Base-by-base conservation (phyloP, 64 coral and sea anemone species). In the Acropora yongei region DNA sequence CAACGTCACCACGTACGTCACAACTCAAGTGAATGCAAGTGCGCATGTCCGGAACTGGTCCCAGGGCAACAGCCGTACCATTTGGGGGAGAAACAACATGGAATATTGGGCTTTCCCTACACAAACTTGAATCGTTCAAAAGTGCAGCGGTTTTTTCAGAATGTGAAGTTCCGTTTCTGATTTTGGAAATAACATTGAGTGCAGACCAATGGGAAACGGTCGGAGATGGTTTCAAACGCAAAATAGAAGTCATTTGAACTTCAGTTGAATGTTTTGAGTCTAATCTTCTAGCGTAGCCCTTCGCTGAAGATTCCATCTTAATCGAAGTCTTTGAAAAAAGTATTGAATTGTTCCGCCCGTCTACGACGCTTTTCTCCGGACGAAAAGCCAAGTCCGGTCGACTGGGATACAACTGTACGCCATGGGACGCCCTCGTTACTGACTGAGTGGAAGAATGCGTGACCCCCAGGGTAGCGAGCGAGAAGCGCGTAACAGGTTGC, bases 1-100 rank as follows among this genome's bases (percentile, higher is more conserved):
- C 89, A 41, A 95, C 82, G 75, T 95, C 93, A 88, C 93, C 89
- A 30, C 90, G 69, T 14, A 78, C 63, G 60, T 71, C 74, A 83
- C 93, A 88, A 46, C 89, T 82, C 30, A 80, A 76, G 41, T 91
- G 43, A 65, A 84, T 75, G 74, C 89, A 91, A 46, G 42, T 74
- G 18, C 69, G 48, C 39, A 88, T 91, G 68, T 90, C 76, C 12
- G 60, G 4, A 5, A 84, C 81, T 19, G 63, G 81, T 47, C 60
- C 81, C 2, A 84, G 44, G 4, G 81, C 41, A 45, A 45, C 69
- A 47, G 61, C 42, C 17, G 9, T 58, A 20, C 79, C 79, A 61
- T 40, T 43, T 65, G 79, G 79, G 18, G 79, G 79, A 44, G 79
- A 65, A 17, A 63, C 57, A 65, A 30, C 63, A 8, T 6, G 17